These are phyloP conservation scores for Ochropleura leucogaster DNA, from an alignment of 2,888 invertebrate genomes.

Conservation along the genomic window DNA sequence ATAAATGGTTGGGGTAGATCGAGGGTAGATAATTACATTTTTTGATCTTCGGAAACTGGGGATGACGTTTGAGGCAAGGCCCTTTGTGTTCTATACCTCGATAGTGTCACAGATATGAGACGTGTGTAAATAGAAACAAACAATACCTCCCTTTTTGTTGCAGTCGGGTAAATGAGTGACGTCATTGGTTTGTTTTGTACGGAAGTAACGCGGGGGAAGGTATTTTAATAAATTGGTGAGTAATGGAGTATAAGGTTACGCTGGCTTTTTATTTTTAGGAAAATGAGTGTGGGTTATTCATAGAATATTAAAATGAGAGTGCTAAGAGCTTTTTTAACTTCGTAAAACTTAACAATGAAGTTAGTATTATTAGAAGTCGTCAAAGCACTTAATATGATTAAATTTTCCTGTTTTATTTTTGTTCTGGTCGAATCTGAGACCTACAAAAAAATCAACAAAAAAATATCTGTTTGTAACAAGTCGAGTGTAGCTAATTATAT, in stretches of 20 bases:
- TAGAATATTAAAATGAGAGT: not conserved
- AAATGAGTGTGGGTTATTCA: not conserved
- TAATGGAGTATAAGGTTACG: slow-evolving; percentile 58
- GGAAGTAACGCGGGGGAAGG: slow-evolving; percentile 51
- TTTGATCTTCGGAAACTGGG: slow-evolving; percentile 88
- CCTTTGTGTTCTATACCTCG: slow-evolving; percentile 81
- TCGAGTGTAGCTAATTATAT: not conserved
- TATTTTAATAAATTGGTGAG: slow-evolving; percentile 55
- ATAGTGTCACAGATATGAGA: slow-evolving; percentile 86
- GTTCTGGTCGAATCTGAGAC: not conserved
- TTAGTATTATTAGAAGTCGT: not conserved
- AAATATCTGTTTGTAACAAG: not conserved
- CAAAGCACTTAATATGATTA: not conserved
- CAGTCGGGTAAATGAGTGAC: slow-evolving; percentile 47
- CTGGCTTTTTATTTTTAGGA: slow-evolving; percentile 22
- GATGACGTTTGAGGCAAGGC: slow-evolving; percentile 79
- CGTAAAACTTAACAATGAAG: not conserved
- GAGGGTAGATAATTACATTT: slow-evolving; percentile 91
- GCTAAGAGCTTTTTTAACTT: not conserved
- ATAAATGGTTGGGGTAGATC: slow-evolving; percentile 90
- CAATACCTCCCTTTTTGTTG: slow-evolving; percentile 24
- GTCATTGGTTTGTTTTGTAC: slow-evolving; percentile 53
- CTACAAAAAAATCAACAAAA: not conserved
- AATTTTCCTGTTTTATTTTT: not conserved
- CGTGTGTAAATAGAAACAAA: slow-evolving; percentile 71